Conservation (phyloP, 2,888 invertebrate species). For the Invenusta paracnida region DNA sequence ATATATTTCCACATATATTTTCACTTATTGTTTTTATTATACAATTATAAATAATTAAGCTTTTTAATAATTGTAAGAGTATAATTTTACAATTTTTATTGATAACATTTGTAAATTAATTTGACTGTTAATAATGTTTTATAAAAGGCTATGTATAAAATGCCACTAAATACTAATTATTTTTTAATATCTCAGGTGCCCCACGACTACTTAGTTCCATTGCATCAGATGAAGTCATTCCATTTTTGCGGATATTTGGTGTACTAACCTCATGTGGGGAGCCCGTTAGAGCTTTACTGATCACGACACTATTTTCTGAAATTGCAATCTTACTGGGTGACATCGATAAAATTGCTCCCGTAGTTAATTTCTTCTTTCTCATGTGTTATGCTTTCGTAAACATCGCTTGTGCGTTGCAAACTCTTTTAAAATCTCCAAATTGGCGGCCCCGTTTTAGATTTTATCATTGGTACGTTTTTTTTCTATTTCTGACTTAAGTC, state of each 20-base stretch:
- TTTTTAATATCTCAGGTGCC: constrained; percentile 66
- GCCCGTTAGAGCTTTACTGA: constrained; percentile 83
- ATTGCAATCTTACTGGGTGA: constrained; percentile 79
- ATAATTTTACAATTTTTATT: too few species aligned
- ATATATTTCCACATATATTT: too few species aligned
- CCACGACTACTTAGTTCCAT: constrained; percentile 76
- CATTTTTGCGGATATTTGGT: constrained; percentile 80
- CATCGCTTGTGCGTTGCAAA: constrained; percentile 94
- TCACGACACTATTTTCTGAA: constrained; percentile 68
- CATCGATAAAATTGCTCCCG: constrained; percentile 90
- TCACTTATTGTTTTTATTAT: too few species aligned
- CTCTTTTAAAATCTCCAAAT: constrained; percentile 80
- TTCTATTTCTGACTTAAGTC: too few species aligned
- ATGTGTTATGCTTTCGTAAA: constrained; percentile 99
- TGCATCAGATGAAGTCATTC: constrained; percentile 92
- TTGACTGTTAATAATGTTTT: too few species aligned
- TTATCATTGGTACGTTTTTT: constrained; percentile 80
- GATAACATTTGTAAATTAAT: too few species aligned
- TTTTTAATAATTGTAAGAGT: too few species aligned
- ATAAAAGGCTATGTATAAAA: too few species aligned
- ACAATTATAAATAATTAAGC: too few species aligned
- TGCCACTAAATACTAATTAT: too few species aligned
- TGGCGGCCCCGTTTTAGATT: constrained; percentile 97
- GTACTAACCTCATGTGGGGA: constrained; percentile 88
- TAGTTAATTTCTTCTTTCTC: constrained; percentile 94